phyloP scores from a whole-genome alignment of 2,888 invertebrate species.

The Agriopis leucophaearia region DNA sequence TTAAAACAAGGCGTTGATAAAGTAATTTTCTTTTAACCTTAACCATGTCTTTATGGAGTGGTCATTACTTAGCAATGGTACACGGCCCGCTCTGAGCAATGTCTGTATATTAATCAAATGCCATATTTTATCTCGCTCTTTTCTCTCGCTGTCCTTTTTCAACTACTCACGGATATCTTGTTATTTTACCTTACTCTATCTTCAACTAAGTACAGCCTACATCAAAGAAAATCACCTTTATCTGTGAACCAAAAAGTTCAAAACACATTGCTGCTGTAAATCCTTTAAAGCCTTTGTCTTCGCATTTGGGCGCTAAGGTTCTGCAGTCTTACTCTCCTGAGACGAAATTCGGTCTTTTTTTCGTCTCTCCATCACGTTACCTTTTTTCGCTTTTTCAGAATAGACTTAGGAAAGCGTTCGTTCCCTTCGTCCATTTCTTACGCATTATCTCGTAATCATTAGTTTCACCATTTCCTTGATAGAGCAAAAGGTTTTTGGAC shows the following conservation, averaged over 20 bases:
- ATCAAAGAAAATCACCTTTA: constrained; percentile 53
- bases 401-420: constrained; percentile 77
- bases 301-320: constrained; percentile 66
- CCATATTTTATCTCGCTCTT: constrained; percentile 80
- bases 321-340: constrained; percentile 85
- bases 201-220: constrained; percentile 53
- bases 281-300: constrained; percentile 56
- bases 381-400: constrained; percentile 83
- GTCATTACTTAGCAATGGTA: constrained; percentile 87
- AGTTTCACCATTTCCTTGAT: constrained; percentile 77
- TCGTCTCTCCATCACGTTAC: constrained; percentile 80
- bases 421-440: constrained; percentile 81
- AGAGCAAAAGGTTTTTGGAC: constrained; percentile 72
- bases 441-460: constrained; percentile 84
- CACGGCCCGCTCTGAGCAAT: constrained; percentile 86
- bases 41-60: constrained; percentile 87
- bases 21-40: constrained; percentile 87
- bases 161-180: constrained; percentile 81
- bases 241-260: constrained; percentile 35
- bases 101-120: constrained; percentile 86
- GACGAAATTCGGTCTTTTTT: constrained; percentile 84
- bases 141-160: constrained; percentile 66
- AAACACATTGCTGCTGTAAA: constrained; percentile 37
- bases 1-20: constrained; percentile 87
- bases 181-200: constrained; percentile 66